Base-by-base conservation (phyloP, 2,888 invertebrate species). In the Drosophila meridiana region DNA sequence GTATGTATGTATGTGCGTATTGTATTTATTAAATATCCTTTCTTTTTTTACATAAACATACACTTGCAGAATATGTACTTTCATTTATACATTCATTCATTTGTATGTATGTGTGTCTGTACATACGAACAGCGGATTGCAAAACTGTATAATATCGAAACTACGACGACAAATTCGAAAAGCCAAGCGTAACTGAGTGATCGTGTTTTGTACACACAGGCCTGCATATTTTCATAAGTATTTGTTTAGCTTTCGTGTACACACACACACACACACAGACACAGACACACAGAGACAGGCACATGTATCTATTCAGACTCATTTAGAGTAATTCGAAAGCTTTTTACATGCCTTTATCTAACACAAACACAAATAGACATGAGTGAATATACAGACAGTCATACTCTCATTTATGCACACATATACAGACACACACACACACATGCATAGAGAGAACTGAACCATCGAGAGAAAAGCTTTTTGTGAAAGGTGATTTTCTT, bases 401-500 rank as follows among this genome's bases (percentile, higher is more conserved):
- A 20, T 52, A 52, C 50, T 52, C 50, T 52, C 52, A 52, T 34
- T 52, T 47, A 36, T 38, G 45, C 45, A 55, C 55, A 53, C 32
- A 40, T 11, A 28, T 28, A 40, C 8, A 26, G 9, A 40, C 26
- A 13, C 32, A 26, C 47, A 13, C 32, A 26, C 47, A 43, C 32
- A 26, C 43, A 59, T 56, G 30, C 55, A 65, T 42, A 59, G 64
- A 76, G 68, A 78, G 76, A 77, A 69, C 62, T 73, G 68, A 82
- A 77, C 73, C 73, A 73, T 73, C 64, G 65, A 83, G 89, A 81
- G 89, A 84, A 88, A 89, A 85, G 85, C 84, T 85, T 89, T 85
- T 89, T 89, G 85, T 85, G 85, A 85, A 85, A 85, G 89, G 85
- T 87, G 76, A 74, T 87, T 83, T 83, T 43, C 8, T 43, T n/a